Evolutionary conservation across 2,888 invertebrate genomes (phyloP).

Genomic region (Ceramica pisi): DNA sequence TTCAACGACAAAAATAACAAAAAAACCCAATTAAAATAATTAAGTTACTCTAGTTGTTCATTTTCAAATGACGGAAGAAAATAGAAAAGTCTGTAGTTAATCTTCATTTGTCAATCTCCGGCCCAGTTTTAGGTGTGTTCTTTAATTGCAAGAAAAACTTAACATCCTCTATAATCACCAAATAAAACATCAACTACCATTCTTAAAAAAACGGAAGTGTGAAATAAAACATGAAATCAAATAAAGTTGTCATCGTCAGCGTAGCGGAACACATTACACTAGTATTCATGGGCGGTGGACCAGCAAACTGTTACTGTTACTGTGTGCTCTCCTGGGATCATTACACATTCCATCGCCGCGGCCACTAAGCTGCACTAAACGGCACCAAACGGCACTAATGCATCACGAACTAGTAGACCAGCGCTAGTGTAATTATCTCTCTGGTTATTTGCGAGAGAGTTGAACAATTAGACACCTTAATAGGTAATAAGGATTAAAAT

Average conservation of each 20-base stretch:
- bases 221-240: constrained; percentile 54
- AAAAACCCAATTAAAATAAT: not conserved
- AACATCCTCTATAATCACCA: not conserved
- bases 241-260: constrained; percentile 53
- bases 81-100: too few relatives aligned
- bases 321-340: constrained; percentile 41
- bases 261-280: constrained; percentile 41
- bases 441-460: not conserved
- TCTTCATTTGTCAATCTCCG: too few relatives aligned
- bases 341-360: constrained; percentile 54
- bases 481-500: not conserved
- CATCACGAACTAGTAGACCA: constrained; percentile 31
- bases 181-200: not conserved
- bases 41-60: not conserved
- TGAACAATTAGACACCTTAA: not conserved
- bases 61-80: too few relatives aligned
- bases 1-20: not conserved
- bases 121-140: not conserved
- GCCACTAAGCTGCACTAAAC: constrained; percentile 49
- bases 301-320: constrained; percentile 47
- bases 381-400: constrained; percentile 8
- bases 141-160: not conserved
- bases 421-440: not conserved
- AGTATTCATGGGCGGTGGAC: constrained; percentile 43
- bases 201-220: constrained; percentile 42